Evolutionary conservation across 2,113 vertebrate species (phyloP).

Genomic region (Beaufortia kweichowensis): DNA sequence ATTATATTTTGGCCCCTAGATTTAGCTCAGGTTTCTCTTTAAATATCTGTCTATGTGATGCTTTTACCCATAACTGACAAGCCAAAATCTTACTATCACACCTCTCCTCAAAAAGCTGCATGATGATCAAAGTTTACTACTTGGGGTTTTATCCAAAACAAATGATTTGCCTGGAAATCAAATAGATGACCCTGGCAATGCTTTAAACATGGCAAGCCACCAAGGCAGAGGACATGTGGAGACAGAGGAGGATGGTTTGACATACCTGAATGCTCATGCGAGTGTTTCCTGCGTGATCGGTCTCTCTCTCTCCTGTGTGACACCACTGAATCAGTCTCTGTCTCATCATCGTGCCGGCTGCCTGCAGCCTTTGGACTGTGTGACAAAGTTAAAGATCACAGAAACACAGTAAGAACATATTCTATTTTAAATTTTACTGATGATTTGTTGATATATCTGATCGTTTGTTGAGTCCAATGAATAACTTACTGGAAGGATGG

Average conservation of each 20-base stretch:
- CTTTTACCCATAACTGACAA: no score
- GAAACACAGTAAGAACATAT: not conserved
- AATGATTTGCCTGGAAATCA: no score
- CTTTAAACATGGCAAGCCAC: no score
- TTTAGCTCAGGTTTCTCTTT: not conserved
- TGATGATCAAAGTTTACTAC: no score
- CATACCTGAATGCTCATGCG: conserved; percentile 68
- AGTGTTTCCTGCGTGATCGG: conserved; percentile 78
- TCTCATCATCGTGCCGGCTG: conserved; percentile 94
- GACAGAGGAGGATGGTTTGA: not conserved
- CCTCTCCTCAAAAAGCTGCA: not conserved
- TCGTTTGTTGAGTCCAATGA: conserved; percentile 2
- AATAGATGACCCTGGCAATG: conserved; percentile 53
- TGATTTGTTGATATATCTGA: not conserved
- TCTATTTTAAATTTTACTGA: not conserved
- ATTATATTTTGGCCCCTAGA: not conserved
- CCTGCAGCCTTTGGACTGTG: conserved; percentile 87
- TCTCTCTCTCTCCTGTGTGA: conserved; percentile 82
- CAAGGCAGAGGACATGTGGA: not conserved
- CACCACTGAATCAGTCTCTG: conserved; percentile 90
- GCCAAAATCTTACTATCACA: no score
- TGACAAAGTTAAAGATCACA: not conserved
- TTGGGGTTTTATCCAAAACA: no score
- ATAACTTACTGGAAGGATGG: conserved; percentile 95
- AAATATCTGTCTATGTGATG: no score